A percentile compares a stretch with the other conserved stretches of the same genome.
phyloP scores from a whole-genome alignment of 1,140 invertebrate genomes.

The Limonius californicus region DNA sequence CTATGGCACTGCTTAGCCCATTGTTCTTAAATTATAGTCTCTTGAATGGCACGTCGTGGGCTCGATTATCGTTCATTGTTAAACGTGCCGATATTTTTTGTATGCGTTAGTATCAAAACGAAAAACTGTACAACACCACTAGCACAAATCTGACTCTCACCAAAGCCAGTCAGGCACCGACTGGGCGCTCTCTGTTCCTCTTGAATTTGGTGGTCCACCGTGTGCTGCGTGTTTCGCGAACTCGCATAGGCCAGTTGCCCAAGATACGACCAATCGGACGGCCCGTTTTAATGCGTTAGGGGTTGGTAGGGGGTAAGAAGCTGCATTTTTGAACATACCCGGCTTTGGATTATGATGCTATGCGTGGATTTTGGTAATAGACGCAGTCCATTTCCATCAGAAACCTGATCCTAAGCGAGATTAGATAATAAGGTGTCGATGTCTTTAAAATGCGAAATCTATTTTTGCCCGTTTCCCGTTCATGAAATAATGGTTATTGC shows the following conservation, averaged over 20 bases:
- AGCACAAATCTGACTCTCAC: neutral
- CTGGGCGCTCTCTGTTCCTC: slow-evolving; percentile 21
- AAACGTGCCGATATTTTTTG: slow-evolving; percentile 10
- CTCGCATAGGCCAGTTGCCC: slow-evolving; percentile 24
- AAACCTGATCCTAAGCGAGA: slow-evolving; percentile 8
- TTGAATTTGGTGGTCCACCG: slow-evolving; percentile 24
- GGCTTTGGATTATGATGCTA: slow-evolving; percentile 27
- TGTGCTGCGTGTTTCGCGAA: slow-evolving; percentile 27
- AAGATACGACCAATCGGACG: slow-evolving; percentile 29
- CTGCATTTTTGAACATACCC: slow-evolving; percentile 32
- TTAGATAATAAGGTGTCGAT: slow-evolving; percentile 12
- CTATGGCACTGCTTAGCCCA: slow-evolving; percentile 31
- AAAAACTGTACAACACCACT: slow-evolving; percentile 1
- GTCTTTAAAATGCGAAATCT: neutral
- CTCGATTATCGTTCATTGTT: slow-evolving; percentile 14
- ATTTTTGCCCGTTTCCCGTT: neutral
- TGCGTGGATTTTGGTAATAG: slow-evolving; percentile 16
- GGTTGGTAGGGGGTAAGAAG: slow-evolving; percentile 11
- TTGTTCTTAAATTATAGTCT: slow-evolving; percentile 10
- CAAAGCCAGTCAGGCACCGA: slow-evolving; percentile 21
- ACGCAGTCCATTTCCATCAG: slow-evolving; percentile 11
- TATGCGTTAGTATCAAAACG: neutral
- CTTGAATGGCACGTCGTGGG: slow-evolving; percentile 10
- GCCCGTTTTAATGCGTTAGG: slow-evolving; percentile 27
- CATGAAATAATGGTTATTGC: slow-evolving; percentile 7